Evolutionary conservation across 2,888 invertebrate genomes (phyloP).

Genomic region (Drosophila algonquin): DNA sequence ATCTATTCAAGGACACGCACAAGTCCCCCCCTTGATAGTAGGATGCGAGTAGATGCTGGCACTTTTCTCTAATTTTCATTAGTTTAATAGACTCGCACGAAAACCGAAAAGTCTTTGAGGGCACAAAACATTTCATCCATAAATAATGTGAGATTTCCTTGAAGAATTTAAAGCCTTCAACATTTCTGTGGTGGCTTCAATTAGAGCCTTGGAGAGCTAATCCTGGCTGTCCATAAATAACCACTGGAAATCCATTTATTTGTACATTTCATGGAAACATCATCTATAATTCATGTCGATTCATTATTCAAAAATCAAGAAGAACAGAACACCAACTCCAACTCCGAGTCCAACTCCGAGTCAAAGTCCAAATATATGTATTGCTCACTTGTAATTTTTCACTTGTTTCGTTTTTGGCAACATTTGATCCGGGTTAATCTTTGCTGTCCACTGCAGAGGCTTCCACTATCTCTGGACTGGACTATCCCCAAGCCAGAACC

Average conservation of each 20-base stretch:
- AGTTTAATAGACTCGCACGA: constrained; percentile 18
- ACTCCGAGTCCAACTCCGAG: background rate
- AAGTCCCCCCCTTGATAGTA: background rate
- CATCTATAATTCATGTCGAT: background rate
- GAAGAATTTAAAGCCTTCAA: no score
- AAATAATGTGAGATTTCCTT: constrained; percentile 9
- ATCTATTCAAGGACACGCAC: constrained; percentile 9
- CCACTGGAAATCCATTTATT: no score
- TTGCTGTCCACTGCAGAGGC: constrained; percentile 34
- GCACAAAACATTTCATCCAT: constrained; percentile 12
- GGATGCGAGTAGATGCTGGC: background rate
- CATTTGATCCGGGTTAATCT: constrained; percentile 43
- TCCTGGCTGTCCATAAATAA: background rate
- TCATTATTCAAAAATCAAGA: background rate
- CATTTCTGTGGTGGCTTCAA: no score
- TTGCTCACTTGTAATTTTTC: background rate
- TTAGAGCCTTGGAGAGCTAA: no score
- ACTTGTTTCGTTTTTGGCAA: constrained; percentile 11
- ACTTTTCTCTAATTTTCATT: constrained; percentile 24
- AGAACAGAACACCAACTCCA: background rate
- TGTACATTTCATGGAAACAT: no score
- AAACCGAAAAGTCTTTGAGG: background rate
- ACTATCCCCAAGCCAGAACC: no score
- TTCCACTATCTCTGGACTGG: background rate
- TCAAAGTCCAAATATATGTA: background rate